Base-by-base conservation (phyloP, 2,888 invertebrate genomes). In the Laspeyria flexula region DNA sequence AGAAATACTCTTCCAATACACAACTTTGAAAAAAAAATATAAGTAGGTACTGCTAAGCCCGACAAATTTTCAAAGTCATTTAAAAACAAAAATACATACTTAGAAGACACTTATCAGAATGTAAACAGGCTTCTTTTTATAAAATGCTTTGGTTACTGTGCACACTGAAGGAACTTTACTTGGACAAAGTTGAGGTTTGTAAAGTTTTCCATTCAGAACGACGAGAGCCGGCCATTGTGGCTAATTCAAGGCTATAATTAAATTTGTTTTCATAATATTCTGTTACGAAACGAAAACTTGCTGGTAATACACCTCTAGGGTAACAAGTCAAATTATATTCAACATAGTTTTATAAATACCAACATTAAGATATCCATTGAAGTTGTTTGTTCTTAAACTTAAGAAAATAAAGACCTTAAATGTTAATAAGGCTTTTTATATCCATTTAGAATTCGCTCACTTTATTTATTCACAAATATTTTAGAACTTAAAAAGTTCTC, bases 201-300 rank as follows among this genome's bases (percentile, higher is more conserved):
- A 65, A 88, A 89, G 85, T 87, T 88, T 79, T 73, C 75, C 77
- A 88, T 87, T 87, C 85, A 78, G 72, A 72, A 73, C 79, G 79
- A 81, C 81, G 80, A 69, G 69, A 64, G 70, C 74, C 76, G 78
- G 81, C 88, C 79, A 90, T 89, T 90, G 88, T 88, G 84, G 86
- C 86, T 90, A 88, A 89, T 88, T 88, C 84, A 81, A 81, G 83
- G 81, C 80, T 81, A 83, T 88, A 88, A 89, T 90, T 88, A 89
- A 90, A 89, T 89, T 90, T 86, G 88, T 89, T 89, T 87, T 83
- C 83, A 85, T 82, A 81, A 85, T 84, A 83, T 83, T 86, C 75
- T 77, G 77, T 79, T 82, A 76, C 67, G 66, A 80, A 79, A 79
- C 74, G 73, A 75, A 81, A 86, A 83, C 74, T 81, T 84, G 70